Evolutionary conservation across 92 coral and sea anemone species (phyloP).

Genomic region (Parazoanthus darwini): DNA sequence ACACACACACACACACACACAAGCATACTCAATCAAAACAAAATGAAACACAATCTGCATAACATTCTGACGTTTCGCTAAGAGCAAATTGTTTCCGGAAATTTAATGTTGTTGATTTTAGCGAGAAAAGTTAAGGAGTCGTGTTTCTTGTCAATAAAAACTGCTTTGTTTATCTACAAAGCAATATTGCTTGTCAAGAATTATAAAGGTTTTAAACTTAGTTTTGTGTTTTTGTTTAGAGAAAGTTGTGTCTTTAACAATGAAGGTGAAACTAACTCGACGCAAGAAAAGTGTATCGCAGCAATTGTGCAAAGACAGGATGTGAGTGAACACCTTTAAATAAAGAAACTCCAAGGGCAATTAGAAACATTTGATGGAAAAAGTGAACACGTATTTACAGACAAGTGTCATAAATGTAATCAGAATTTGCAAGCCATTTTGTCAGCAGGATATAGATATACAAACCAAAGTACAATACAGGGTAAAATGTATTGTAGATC

Average conservation of each 20-base stretch:
- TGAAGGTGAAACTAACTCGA: neutral
- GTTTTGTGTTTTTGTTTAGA: neutral
- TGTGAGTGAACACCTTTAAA: neutral
- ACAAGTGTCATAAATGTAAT: slow-evolving; percentile 6
- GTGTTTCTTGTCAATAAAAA: neutral
- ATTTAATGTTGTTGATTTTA: neutral
- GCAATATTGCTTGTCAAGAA: neutral
- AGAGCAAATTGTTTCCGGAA: neutral
- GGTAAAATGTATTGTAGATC: neutral
- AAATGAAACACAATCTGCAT: neutral
- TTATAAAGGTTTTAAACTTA: neutral
- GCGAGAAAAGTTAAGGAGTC: neutral
- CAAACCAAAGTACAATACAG: neutral
- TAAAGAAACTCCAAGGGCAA: slow-evolving; percentile 8
- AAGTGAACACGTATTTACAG: slow-evolving; percentile 18
- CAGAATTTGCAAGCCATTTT: neutral
- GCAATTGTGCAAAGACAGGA: neutral
- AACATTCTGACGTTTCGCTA: neutral
- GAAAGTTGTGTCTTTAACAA: neutral
- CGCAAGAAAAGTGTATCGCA: neutral
- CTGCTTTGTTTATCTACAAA: neutral
- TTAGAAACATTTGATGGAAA: neutral
- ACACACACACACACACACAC: neutral
- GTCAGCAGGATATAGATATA: slow-evolving; percentile 1
- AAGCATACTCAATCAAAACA: too few species aligned